A percentile compares a stretch with the other conserved stretches of the same genome.
These are phyloP conservation scores for Heteractis magnifica DNA, from an alignment of 92 coral and sea anemone species.

Conservation along the genomic window DNA sequence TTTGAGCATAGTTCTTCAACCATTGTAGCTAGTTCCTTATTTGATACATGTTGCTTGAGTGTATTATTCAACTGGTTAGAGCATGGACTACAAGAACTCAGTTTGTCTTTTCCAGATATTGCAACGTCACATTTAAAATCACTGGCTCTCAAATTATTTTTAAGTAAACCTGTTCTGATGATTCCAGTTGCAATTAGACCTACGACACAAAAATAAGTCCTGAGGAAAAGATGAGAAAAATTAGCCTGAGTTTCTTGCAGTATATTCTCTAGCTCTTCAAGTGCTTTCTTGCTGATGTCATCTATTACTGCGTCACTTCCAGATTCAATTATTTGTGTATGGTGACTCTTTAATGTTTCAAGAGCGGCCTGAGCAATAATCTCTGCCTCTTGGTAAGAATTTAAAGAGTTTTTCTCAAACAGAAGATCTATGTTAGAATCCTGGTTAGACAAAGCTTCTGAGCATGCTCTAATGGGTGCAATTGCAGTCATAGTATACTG, in stretches of 20 bases:
- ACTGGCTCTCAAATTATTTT: background rate
- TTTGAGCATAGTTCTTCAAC: background rate
- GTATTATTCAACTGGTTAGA: background rate
- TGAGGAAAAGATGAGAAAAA: background rate
- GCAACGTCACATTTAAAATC: background rate
- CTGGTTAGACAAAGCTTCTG: background rate
- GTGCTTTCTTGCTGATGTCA: background rate
- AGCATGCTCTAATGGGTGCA: conserved; percentile 13
- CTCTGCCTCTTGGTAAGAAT: conserved; percentile 53
- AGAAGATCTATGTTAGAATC: conserved; percentile 58
- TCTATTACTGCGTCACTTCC: conserved; percentile 16
- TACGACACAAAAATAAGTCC: background rate
- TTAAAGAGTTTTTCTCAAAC: conserved; percentile 73
- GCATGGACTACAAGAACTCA: background rate
- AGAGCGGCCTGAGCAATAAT: conserved; percentile 42
- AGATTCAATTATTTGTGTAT: background rate
- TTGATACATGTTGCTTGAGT: background rate
- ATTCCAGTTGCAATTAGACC: conserved; percentile 6
- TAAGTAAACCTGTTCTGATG: background rate
- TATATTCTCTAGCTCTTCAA: conserved; percentile 1
- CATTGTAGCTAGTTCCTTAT: background rate
- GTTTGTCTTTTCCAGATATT: background rate
- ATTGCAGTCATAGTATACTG: conserved; percentile 17
- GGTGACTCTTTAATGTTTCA: conserved; percentile 8
- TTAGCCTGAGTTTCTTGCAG: background rate